These are phyloP conservation scores for Saimiri boliviensis DNA, from an alignment of 2,113 vertebrate genomes.

Conservation along the genomic window DNA sequence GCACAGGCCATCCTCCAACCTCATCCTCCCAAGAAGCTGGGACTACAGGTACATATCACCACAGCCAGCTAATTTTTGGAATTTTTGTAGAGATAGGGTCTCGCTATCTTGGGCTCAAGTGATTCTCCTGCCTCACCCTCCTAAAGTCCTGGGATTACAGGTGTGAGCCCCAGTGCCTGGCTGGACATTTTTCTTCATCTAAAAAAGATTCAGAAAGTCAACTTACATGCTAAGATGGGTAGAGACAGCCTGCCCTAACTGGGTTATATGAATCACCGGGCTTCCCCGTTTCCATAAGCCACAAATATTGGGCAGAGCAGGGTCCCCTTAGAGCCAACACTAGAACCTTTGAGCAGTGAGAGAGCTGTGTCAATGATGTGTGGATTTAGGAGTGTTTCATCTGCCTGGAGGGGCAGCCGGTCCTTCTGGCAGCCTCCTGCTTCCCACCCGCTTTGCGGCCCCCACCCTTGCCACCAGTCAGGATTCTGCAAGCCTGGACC, in stretches of 20 bases:
- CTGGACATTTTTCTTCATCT: not conserved
- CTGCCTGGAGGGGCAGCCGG: not conserved
- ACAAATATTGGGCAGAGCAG: conserved; percentile 28
- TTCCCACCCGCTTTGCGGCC: not conserved
- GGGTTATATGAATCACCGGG: not conserved
- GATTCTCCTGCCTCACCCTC: too few species aligned
- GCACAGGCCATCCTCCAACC: too few species aligned
- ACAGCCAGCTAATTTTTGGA: too few species aligned
- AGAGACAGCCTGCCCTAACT: not conserved
- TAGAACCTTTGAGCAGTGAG: conserved; percentile 71
- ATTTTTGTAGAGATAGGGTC: too few species aligned
- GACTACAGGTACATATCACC: too few species aligned
- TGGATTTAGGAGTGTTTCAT: conserved; percentile 74
- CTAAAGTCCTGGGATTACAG: too few species aligned
- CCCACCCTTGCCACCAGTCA: not conserved
- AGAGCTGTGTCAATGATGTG: conserved; percentile 66
- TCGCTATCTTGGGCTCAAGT: too few species aligned
- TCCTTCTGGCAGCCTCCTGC: conserved; percentile 22
- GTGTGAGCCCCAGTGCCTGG: too few species aligned
- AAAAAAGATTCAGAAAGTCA: conserved; percentile 13
- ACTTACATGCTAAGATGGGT: not conserved
- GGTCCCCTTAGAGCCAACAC: conserved; percentile 46
- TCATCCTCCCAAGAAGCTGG: too few species aligned
- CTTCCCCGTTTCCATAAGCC: not conserved
- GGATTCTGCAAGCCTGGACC: not conserved